phyloP scores from a whole-genome alignment of 2,113 vertebrate species.

The Oncorhynchus keta region DNA sequence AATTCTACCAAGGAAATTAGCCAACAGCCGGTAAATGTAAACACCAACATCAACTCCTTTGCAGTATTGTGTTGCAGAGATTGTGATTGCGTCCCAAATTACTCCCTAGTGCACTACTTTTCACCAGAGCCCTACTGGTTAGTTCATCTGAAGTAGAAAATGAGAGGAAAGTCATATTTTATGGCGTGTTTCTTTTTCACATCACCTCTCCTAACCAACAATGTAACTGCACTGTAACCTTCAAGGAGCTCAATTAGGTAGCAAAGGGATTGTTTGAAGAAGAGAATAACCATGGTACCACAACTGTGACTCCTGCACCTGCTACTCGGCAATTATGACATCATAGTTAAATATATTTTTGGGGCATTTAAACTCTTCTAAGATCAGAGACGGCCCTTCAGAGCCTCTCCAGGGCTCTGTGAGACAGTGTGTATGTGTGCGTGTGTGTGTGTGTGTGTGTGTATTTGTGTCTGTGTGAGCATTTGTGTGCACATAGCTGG shows the following conservation, averaged over 20 bases:
- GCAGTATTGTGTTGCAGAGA: background rate
- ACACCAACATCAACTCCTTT: constrained; percentile 2
- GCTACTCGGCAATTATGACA: background rate
- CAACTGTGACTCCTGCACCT: background rate
- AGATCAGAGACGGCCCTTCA: background rate
- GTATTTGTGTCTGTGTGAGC: too few relatives aligned
- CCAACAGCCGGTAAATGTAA: constrained; percentile 23
- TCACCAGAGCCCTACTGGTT: too few relatives aligned
- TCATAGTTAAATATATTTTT: background rate
- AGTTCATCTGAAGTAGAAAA: too few relatives aligned
- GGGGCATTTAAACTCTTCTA: background rate
- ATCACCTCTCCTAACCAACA: too few relatives aligned
- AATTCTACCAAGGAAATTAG: constrained; percentile 26
- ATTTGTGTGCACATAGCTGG: constrained; percentile 30
- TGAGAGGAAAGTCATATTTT: too few relatives aligned
- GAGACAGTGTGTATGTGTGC: background rate
- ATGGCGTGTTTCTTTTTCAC: too few relatives aligned
- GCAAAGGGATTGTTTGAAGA: background rate
- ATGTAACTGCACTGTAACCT: background rate
- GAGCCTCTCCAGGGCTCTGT: background rate
- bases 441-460: too few relatives aligned
- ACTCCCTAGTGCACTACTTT: too few relatives aligned
- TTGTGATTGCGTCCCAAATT: background rate
- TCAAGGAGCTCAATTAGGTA: background rate
- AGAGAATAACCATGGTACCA: background rate